Conservation (phyloP, 2,888 invertebrate genomes). For the Parelbella ahira region DNA sequence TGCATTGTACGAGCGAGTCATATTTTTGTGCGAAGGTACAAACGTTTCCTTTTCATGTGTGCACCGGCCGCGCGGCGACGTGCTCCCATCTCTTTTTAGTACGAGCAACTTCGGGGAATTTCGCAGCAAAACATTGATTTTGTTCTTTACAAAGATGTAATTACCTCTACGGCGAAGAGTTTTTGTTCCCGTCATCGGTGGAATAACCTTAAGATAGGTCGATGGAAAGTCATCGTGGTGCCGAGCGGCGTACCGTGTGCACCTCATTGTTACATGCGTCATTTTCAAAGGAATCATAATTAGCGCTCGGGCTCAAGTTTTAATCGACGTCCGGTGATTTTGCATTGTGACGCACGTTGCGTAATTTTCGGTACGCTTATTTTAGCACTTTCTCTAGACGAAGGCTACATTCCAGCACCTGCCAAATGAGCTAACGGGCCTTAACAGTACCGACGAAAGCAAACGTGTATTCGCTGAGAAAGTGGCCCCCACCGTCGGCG, state of each 20-base stretch:
- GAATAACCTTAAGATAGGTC: conserved; percentile 73
- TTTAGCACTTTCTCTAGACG: conserved; percentile 71
- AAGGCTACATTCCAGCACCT: conserved; percentile 62
- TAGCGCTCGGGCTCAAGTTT: background rate
- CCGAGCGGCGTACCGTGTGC: conserved; percentile 16
- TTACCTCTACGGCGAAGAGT: conserved; percentile 41
- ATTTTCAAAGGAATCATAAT: conserved; percentile 11
- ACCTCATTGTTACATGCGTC: conserved; percentile 21
- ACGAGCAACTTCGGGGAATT: conserved; percentile 22
- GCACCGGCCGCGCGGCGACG: conserved; percentile 20
- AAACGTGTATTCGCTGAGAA: conserved; percentile 72
- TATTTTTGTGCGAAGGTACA: conserved; percentile 7
- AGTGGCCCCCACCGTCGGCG: conserved; percentile 52
- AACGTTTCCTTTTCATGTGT: conserved; percentile 20
- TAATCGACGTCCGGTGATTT: conserved; percentile 8
- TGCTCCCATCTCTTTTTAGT: conserved; percentile 23
- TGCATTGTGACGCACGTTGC: conserved; percentile 49
- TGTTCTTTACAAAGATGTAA: conserved; percentile 41
- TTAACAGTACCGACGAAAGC: conserved; percentile 69
- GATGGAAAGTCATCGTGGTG: conserved; percentile 57
- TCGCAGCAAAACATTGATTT: conserved; percentile 22
- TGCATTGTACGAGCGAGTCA: conserved; percentile 1
- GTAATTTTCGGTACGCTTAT: conserved; percentile 54
- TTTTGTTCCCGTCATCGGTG: conserved; percentile 61
- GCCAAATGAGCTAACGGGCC: conserved; percentile 75